Base-by-base conservation (phyloP, 2,797 vertebrate species). In the Hippopotamyrus pictus region DNA sequence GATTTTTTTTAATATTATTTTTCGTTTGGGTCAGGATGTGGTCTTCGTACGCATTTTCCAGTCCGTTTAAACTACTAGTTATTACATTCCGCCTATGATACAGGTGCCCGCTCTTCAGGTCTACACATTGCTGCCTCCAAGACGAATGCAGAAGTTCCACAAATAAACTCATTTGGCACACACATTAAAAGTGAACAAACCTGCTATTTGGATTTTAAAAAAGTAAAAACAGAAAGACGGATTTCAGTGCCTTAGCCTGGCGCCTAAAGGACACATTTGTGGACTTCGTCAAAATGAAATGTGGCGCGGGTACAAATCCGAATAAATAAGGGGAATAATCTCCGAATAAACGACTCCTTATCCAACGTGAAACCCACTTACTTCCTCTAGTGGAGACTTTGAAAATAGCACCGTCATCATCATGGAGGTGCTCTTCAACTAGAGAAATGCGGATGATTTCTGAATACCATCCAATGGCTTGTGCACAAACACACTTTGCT, bases 381-480 rank as follows among this genome's bases (percentile, higher is more conserved):
- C 50, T 87, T 87, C 85, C 85, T 29, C 85, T 87, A 87, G 85
- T 57, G 85, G 85, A 57, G 29, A 57, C 53, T 57, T 25, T 37
- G 17, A 59, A 87, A 57, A 87, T 33, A 87, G 29, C 85, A 87
- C 14, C n/a, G 22, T 84, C 73, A 79, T 79, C 29, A 79, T 79
- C 19, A 46, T 79, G 73, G 19, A 41, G 37, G 17, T 7, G 33
- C 41, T 46, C 33, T 79, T 79, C 37, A 19, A 46, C 73, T 41
- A 46, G 46, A 84, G 48, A 48, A 84, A 84, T 48, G 19, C 44
- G 7, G 44, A 17, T 84, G 48, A 84, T 84, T 79, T n/a, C 73
- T 51, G 48, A 50, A 51, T 22, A 19, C 82, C 46, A 50, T 84
- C 44, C 82, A 84, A 25, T 11, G 19, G 48, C 48, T 84, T 11